Evolutionary conservation across 1,140 invertebrate species (phyloP), one percentile per base, ranked within the genome.

Genomic region (Formica exsecta): DNA sequence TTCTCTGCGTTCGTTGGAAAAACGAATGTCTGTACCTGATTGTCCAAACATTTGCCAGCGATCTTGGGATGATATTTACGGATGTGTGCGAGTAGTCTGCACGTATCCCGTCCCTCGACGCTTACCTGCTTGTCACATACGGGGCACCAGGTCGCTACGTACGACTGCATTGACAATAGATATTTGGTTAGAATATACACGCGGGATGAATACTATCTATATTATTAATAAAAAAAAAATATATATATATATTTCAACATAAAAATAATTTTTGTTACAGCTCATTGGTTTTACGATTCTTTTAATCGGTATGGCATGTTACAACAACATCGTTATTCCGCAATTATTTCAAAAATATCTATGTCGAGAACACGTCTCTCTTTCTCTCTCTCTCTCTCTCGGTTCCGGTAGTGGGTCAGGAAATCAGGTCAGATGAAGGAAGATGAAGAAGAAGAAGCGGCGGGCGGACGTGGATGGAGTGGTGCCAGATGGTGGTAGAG

Each of bases 221-320:
- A 32, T 32, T 32, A 41, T 16, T 61, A 41, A 75, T 62, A 41
- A 62, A 51, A 51, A 32, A 3, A 32, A 32, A 2, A 32, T 32
- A 32, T 32, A 32, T 32, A 29, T 29, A 29, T 29, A 48, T 44
- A 44, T 3, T 44, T 11, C 11, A 48, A 44, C 0, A 48, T 48
- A 16, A 48, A 48, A 16, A 48, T 48, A 16, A 48, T 61, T 61
- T 77, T 76, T 16, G 9, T 86, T 95, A 66, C 91, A 97, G 94
- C 94, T 98, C 2, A 94, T 98, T 88, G 98, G 98, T 1, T 98
- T 98, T 86, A 41, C 96, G 0, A 91, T 98, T 7, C 94, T 98
- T 6, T 93, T 98, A 44, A 92, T 96, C 73, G 98, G 98, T 74
- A 98, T 98, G 96, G 96, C 96, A 86, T 92, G 96, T 19, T 98